Conservation (phyloP, 1,140 invertebrate species). For the Amyelois transitella region DNA sequence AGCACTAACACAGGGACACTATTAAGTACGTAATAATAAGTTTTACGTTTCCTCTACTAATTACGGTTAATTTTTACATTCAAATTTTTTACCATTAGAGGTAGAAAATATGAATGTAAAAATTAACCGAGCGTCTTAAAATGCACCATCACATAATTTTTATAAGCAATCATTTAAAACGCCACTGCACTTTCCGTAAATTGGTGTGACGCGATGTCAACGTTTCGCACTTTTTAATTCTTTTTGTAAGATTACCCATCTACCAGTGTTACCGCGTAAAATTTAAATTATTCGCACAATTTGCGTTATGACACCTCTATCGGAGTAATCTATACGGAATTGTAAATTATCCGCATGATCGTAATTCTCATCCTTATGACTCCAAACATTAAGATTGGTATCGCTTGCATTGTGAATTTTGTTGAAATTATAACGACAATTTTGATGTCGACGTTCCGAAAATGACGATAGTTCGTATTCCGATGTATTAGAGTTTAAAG, state of each 20-base stretch:
- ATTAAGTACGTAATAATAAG: too few relatives aligned
- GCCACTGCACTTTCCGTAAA: background rate
- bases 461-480: background rate
- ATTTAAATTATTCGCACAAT: background rate
- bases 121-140: too few relatives aligned
- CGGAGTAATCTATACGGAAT: background rate
- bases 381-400: background rate
- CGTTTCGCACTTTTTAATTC: background rate
- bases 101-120: too few relatives aligned
- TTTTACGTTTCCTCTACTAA: too few relatives aligned
- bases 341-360: background rate
- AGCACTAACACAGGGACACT: too few relatives aligned
- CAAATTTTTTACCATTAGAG: too few relatives aligned
- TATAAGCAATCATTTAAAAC: too few relatives aligned
- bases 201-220: background rate
- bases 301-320: conserved; percentile 4
- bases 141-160: too few relatives aligned
- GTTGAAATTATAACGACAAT: conserved; percentile 1
- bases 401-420: background rate
- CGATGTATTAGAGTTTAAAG: background rate
- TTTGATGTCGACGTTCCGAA: background rate
- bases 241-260: background rate
- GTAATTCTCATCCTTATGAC: background rate
- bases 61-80: too few relatives aligned
- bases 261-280: background rate